A percentile compares a stretch with the other conserved stretches of the same genome.
Conservation (phyloP, 1,140 invertebrate species). For the Drosophila sechellia region DNA sequence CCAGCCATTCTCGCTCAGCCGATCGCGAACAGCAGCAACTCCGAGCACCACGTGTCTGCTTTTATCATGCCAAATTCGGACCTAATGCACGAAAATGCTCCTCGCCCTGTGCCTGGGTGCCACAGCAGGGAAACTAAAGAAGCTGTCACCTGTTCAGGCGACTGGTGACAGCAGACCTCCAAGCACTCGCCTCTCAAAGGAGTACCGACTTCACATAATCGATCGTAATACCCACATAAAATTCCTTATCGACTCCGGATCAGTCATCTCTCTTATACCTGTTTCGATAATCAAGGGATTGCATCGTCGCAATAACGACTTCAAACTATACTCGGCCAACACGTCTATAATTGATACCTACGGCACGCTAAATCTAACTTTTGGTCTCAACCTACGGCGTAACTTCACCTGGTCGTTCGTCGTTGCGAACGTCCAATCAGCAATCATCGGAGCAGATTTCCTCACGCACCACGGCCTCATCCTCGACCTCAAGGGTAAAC, state of each 20-base stretch:
- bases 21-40: no score
- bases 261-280: background rate
- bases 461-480: no score
- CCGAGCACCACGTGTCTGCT: background rate
- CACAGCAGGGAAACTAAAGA: background rate
- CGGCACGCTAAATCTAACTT: no score
- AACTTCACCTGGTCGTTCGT: no score
- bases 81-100: background rate
- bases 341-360: no score
- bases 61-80: background rate
- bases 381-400: no score
- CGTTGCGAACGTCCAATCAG: no score
- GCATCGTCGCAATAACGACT: no score
- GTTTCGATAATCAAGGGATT: background rate
- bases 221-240: background rate
- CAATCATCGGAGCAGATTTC: no score
- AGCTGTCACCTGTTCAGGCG: background rate
- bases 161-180: background rate
- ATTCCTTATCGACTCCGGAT: background rate
- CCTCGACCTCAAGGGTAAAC: no score
- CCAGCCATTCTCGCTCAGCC: no score
- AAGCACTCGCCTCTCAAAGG: background rate
- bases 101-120: background rate
- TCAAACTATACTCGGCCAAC: no score
- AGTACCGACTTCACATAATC: background rate